Conservation (phyloP, 1,140 invertebrate species). For the Delia radicum region DNA sequence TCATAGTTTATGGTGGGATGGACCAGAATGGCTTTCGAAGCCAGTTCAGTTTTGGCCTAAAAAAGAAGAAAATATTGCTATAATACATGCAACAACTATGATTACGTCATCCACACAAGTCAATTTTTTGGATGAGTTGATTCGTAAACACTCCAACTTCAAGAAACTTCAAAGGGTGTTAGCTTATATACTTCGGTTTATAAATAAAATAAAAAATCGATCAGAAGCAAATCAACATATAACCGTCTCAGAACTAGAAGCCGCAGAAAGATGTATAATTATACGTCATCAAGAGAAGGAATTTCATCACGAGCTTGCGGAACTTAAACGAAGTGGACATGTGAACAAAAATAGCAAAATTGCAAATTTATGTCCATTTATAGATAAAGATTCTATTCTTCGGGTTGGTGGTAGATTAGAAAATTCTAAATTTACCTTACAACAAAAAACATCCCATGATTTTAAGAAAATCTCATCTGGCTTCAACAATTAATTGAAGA, state of each 20-base stretch:
- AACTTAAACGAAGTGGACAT: not conserved
- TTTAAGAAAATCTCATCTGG: not conserved
- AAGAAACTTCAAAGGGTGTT: not conserved
- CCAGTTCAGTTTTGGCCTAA: not conserved
- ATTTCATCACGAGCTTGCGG: not conserved
- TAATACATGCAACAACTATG: not conserved
- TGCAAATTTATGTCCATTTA: constrained; percentile 28
- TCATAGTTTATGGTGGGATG: constrained; percentile 17
- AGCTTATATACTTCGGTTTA: not conserved
- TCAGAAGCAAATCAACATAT: not conserved
- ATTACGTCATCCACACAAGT: not conserved
- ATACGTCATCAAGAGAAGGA: not conserved
- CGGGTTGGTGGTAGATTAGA: constrained; percentile 37
- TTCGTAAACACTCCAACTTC: not conserved
- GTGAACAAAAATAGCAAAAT: not conserved
- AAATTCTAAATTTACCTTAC: constrained; percentile 24
- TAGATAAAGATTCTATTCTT: constrained; percentile 32
- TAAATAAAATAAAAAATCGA: not conserved
- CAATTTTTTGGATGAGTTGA: not conserved
- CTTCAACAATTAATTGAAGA: not conserved
- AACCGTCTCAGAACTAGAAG: not conserved
- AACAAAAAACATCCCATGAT: not conserved
- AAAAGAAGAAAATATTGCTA: not conserved
- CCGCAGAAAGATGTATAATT: not conserved
- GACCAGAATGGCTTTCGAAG: not conserved